phyloP scores from a whole-genome alignment of 2,888 invertebrate genomes.

The Idaea aversata region DNA sequence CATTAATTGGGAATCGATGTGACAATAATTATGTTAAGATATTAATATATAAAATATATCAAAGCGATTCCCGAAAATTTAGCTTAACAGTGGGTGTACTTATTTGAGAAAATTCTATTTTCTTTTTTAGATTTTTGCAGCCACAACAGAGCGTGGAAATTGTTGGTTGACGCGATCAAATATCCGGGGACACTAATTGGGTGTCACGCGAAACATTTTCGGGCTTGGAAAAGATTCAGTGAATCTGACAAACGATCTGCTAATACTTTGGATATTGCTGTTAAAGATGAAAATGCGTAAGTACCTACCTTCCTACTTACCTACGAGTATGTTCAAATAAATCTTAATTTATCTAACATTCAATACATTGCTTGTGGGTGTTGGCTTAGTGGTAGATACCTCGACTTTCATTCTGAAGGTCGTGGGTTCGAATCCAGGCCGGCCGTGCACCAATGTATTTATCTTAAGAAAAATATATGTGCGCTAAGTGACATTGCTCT shows the following conservation, averaged over 20 bases:
- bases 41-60: not conserved
- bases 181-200: slow-evolving; percentile 56
- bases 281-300: slow-evolving; percentile 45
- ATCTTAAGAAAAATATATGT: too few species aligned
- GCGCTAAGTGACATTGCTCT: too few species aligned
- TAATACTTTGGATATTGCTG: slow-evolving; percentile 47
- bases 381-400: too few species aligned
- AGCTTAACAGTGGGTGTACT: not conserved
- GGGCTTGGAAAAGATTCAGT: slow-evolving; percentile 57
- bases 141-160: slow-evolving; percentile 63
- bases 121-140: slow-evolving; percentile 60
- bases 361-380: too few species aligned
- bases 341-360: not conserved
- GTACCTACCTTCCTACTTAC: slow-evolving; percentile 25
- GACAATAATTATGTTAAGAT: not conserved
- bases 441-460: too few species aligned
- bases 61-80: not conserved
- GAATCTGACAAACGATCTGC: slow-evolving; percentile 39
- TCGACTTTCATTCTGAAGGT: too few species aligned
- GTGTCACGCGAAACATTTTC: slow-evolving; percentile 53
- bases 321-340: not conserved
- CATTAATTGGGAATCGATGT: not conserved
- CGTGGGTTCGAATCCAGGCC: too few species aligned
- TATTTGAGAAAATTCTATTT: not conserved
- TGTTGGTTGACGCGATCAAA: slow-evolving; percentile 49